Evolutionary conservation across 2,113 vertebrate genomes (phyloP), one percentile per base, ranked within the genome.

Genomic region (Embiotoca jacksoni): DNA sequence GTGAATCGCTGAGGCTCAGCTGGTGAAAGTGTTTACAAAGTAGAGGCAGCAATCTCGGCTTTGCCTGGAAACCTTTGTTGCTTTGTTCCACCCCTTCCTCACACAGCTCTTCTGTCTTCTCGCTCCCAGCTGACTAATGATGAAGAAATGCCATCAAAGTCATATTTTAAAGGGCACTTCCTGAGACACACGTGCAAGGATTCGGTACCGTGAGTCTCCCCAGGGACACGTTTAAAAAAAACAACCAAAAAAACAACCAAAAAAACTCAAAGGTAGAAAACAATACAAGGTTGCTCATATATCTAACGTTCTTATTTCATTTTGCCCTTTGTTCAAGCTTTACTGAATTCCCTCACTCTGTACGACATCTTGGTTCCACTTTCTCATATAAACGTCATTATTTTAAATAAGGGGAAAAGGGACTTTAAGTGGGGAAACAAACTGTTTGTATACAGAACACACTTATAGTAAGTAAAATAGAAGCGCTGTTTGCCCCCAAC

Each of bases 81-180:
- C 54, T 73, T 73, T 81, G 70, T 79, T 41, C 37, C 46, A 13
- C 72, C 35, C 67, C 36, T 10, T 44, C 59, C 53, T 5, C 53
- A 23, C 36, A 23, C 72, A 41, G 41, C 60, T 65, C 14, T 68
- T 30, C 7, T 53, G 41, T 77, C 35, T 76, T 58, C 74, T 68
- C 31, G 41, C 67, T 68, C 79, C 58, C 53, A 83, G 56, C 76
- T 74, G 79, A 88, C 74, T 87, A 86, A 88, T 81, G 70, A 91
- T 84, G 78, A 87, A 75, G 80, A 80, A 71, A 81, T 76, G 76
- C 72, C 83, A 88, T 83, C 79, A 86, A 81, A 84, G 87, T 72
- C 44, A 68, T 84, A 41, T 83, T 75, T 88, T 88, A 89, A 91
- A 86, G 83, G 76, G 67, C 85, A 85, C 69, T 71, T 82, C 61